phyloP scores from a whole-genome alignment of 2,888 invertebrate genomes.

The Celastrina argiolus region DNA sequence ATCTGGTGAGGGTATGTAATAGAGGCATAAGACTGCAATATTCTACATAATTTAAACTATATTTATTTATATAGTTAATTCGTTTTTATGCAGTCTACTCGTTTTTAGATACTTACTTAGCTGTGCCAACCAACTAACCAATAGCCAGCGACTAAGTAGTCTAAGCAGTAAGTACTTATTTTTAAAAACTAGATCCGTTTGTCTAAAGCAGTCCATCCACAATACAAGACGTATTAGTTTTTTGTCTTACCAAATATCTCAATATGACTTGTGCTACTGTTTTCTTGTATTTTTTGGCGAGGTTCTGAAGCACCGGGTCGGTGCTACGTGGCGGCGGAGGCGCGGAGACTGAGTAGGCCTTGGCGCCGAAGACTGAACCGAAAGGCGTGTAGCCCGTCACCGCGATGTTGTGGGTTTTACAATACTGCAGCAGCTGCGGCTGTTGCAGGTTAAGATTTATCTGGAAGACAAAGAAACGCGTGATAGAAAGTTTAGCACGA shows the following conservation, averaged over 20 bases:
- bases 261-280: constrained; percentile 81
- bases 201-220: not conserved
- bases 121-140: too few relatives aligned
- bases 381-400: constrained; percentile 86
- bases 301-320: constrained; percentile 69
- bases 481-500: too few relatives aligned
- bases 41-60: too few relatives aligned
- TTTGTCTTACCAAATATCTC: constrained; percentile 78
- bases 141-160: too few relatives aligned
- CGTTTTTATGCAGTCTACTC: too few relatives aligned
- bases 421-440: constrained; percentile 81
- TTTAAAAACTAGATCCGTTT: not conserved
- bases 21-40: too few relatives aligned
- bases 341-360: constrained; percentile 67
- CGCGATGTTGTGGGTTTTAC: constrained; percentile 79
- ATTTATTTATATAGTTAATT: too few relatives aligned
- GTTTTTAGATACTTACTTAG: too few relatives aligned
- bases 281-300: constrained; percentile 80
- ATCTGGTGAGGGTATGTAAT: too few relatives aligned
- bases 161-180: too few relatives aligned
- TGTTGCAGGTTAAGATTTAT: constrained; percentile 84
- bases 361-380: constrained; percentile 68
- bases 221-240: not conserved
- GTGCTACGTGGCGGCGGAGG: constrained; percentile 73
- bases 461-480: constrained; percentile 39